Percentiles rank a stretch among this genome's conserved stretches.
Conservation (phyloP, 2,797 vertebrate species). For the Megalops cyprinoides region DNA sequence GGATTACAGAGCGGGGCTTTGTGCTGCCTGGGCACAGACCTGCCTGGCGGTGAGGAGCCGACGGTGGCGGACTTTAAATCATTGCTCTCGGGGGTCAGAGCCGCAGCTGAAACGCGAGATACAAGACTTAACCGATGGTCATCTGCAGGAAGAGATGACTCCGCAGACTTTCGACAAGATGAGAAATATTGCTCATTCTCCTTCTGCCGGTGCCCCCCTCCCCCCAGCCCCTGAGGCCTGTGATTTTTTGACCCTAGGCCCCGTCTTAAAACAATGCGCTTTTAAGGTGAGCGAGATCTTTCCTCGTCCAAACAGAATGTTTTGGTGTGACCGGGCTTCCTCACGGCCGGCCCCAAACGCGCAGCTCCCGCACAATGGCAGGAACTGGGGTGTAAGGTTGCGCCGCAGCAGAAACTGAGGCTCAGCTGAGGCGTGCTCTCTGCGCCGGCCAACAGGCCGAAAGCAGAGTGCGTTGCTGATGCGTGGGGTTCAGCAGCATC, state of each 20-base stretch:
- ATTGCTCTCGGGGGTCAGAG: neutral
- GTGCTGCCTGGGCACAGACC: neutral
- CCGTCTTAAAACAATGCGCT: neutral
- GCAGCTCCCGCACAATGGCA: slow-evolving; percentile 61
- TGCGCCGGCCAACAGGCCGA: neutral
- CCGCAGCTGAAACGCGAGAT: neutral
- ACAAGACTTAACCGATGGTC: neutral
- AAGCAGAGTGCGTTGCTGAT: neutral
- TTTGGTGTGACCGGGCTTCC: slow-evolving; percentile 54
- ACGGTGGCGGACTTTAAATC: slow-evolving; percentile 7
- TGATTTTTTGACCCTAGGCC: neutral
- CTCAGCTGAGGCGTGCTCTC: no score
- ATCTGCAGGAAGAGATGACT: neutral
- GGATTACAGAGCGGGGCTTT: neutral
- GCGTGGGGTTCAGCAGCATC: neutral
- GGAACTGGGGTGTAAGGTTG: slow-evolving; percentile 54
- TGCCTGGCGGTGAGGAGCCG: neutral
- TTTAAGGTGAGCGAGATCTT: slow-evolving; percentile 37
- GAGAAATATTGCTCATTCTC: neutral
- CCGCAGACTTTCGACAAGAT: neutral
- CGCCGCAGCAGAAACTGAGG: slow-evolving; percentile 50
- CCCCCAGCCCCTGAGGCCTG: no score
- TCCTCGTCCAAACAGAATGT: slow-evolving; percentile 30
- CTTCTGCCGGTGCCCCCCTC: neutral
- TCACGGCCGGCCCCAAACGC: slow-evolving; percentile 52